Evolutionary conservation across 2,888 invertebrate genomes (phyloP), one percentile per base, ranked within the genome.

Genomic region (Watsonalla binaria): DNA sequence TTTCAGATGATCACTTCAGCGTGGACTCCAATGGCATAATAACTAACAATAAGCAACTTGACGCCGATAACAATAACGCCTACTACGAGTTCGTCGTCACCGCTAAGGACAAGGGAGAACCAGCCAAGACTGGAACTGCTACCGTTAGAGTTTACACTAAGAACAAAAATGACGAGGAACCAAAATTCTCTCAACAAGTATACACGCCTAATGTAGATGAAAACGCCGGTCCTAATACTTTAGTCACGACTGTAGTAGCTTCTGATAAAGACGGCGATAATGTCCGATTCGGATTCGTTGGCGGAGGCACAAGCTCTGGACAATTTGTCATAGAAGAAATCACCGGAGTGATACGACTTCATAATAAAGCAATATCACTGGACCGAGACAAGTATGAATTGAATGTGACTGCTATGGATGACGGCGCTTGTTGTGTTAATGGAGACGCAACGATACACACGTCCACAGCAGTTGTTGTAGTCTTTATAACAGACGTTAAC

Each of bases 211-310:
- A 98, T 84, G 98, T 98, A 0, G 98, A 98, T 78, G 98, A 98
- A 84, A 98, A 98, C 81, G 98, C 98, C 8, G 98, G 98, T 0
- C 97, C 98, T 0, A 98, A 97, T 74, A 98, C 98, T 6, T 91
- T 98, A 48, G 98, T 99, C 0, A 98, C 98, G 6, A 98, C 98
- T 0, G 97, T 99, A 0, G 98, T 99, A 2, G 98, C 99, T 0
- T 97, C 97, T 6, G 99, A 99, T 80, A 98, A 98, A 86, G 98
- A 99, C 82, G 98, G 99, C 8, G 98, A 99, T 81, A 98, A 97
- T 83, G 98, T 99, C 6, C 92, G 97, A 53, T 98, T 97, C 76
- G 96, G 96, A 50, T 96, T 96, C 86, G 97, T 97, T 49, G 97
- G 97, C 9, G 97, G 97, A 35, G 96, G 96, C 56, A 97, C 96